Evolutionary conservation across 2,797 vertebrate species (phyloP).

Genomic region (Sebastes vulpes): DNA sequence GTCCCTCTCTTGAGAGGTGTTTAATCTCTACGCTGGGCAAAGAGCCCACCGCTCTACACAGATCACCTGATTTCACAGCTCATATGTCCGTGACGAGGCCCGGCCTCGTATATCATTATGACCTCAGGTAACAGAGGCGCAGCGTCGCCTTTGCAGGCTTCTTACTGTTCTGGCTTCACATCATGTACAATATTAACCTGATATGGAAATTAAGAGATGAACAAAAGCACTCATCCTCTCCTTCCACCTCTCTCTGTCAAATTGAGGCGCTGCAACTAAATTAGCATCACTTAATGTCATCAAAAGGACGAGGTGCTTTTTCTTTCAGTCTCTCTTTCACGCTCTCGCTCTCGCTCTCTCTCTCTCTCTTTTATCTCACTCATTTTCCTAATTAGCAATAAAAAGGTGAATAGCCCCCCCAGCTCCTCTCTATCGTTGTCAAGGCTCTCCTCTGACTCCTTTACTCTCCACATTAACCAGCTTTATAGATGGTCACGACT

Average conservation of each 20-base stretch:
- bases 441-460: neutral
- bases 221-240: conserved; percentile 7
- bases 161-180: neutral
- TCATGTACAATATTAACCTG: neutral
- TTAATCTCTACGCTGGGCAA: conserved; percentile 26
- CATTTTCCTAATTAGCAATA: conserved; percentile 25
- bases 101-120: conserved; percentile 20
- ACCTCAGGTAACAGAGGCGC: conserved; percentile 5
- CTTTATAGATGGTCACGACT: neutral
- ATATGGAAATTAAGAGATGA: conserved; percentile 17
- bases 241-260: neutral
- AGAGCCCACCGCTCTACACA: neutral
- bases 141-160: neutral
- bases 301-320: neutral
- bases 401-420: neutral
- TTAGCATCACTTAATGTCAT: neutral
- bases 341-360: neutral
- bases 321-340: neutral
- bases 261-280: conserved; percentile 11
- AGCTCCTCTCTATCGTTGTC: neutral
- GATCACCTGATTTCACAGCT: conserved; percentile 40
- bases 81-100: conserved; percentile 1
- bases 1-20: neutral
- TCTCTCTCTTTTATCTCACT: neutral
- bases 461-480: conserved; percentile 17